phyloP scores from a whole-genome alignment of 2,888 invertebrate genomes.

The Balanococcus diminutus region DNA sequence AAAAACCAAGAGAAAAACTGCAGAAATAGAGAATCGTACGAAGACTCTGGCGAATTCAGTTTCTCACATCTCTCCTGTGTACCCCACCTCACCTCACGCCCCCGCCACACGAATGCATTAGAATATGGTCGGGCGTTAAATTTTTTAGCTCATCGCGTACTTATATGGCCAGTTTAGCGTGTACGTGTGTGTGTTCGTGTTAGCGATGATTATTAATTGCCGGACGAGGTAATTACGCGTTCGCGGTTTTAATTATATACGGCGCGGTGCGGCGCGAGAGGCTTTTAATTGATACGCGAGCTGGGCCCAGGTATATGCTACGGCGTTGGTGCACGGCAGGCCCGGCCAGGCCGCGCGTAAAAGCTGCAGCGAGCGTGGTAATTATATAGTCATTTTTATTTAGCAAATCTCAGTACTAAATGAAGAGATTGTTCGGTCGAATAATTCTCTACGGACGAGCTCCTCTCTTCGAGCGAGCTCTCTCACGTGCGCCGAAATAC shows the following conservation, averaged over 20 bases:
- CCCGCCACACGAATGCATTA: too few relatives aligned
- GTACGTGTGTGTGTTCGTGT: not conserved
- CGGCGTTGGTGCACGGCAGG: not conserved
- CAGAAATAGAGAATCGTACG: too few relatives aligned
- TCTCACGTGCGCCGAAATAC: not conserved
- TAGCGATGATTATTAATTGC: conserved; percentile 26
- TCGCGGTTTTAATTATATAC: conserved; percentile 26
- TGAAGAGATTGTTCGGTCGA: not conserved
- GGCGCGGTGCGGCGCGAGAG: not conserved
- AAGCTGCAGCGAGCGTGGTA: not conserved
- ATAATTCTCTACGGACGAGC: not conserved
- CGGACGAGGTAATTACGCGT: conserved; percentile 38
- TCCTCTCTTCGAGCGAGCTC: too few relatives aligned
- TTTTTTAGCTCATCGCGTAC: not conserved
- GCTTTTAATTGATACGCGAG: not conserved
- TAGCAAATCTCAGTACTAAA: not conserved
- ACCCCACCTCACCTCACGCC: too few relatives aligned
- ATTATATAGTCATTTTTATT: not conserved
- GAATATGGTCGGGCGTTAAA: not conserved
- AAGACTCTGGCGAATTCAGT: not conserved
- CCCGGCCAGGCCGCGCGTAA: too few relatives aligned
- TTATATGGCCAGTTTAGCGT: not conserved
- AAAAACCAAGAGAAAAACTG: not conserved
- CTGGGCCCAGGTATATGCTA: too few relatives aligned
- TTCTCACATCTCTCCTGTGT: not conserved